Percentiles rank a stretch among this genome's conserved stretches.
Evolutionary conservation across 2,797 vertebrate genomes (phyloP).

Genomic region (Sebastes wilsoni): DNA sequence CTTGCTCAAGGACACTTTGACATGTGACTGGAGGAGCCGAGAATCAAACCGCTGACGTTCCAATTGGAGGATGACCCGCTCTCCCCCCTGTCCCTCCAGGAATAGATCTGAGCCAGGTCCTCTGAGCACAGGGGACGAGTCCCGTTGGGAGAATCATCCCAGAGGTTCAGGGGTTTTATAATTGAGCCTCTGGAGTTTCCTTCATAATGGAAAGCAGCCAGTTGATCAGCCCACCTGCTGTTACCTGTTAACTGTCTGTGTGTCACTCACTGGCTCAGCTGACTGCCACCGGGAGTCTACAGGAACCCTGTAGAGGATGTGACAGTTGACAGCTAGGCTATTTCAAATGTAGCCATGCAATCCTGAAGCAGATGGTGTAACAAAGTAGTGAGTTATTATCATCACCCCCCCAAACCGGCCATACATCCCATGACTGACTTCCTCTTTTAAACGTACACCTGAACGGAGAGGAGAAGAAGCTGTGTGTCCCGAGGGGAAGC

Average conservation of each 20-base stretch:
- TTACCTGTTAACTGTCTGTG: slow-evolving; percentile 16
- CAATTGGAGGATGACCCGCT: too few species aligned
- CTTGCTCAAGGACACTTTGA: too few species aligned
- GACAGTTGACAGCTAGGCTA: background rate
- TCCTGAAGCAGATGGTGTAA: slow-evolving; percentile 9
- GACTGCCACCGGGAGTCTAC: slow-evolving; percentile 21
- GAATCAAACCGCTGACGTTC: too few species aligned
- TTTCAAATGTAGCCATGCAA: background rate
- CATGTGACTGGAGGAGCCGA: too few species aligned
- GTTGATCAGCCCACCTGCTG: slow-evolving; percentile 45
- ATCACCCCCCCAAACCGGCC: background rate
- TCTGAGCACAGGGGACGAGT: slow-evolving; percentile 22
- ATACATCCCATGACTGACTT: background rate
- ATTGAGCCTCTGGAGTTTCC: slow-evolving; percentile 18
- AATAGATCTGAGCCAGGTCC: slow-evolving; percentile 20
- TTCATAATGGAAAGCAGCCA: slow-evolving; percentile 20
- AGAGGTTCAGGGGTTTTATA: slow-evolving; percentile 36
- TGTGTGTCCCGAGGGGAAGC: slow-evolving; percentile 11
- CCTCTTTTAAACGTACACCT: slow-evolving; percentile 16
- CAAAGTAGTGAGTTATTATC: slow-evolving; percentile 22
- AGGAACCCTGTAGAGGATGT: background rate
- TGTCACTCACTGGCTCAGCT: slow-evolving; percentile 41
- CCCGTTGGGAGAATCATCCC: slow-evolving; percentile 32
- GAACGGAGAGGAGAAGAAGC: background rate
- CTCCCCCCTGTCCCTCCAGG: background rate